Base-by-base conservation (phyloP, 2,888 invertebrate species). In the Coenonympha arcania region DNA sequence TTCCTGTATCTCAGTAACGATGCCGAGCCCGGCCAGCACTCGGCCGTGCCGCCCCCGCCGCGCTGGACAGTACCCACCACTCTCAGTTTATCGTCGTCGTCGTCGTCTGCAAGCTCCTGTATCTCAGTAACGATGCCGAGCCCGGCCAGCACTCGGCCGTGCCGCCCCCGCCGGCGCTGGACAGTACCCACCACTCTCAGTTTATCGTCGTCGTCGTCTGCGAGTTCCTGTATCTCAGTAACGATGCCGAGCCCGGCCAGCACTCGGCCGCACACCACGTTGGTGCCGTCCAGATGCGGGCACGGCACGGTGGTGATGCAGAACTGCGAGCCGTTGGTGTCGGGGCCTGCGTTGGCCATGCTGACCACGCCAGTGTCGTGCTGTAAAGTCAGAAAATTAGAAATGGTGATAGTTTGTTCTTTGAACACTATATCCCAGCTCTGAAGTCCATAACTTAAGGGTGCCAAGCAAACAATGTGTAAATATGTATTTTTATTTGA, bases 291-390 rank as follows among this genome's bases (percentile, higher is more conserved):
- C 37, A 96, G 81, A 69, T 95, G 95, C 0, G 89, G 80, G 64
- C 94, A 93, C 1, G 90, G 89, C 1, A 90, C 91, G 0, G 91
- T 90, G 0, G 94, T 93, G 51, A 98, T 93, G 70, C 97, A 95
- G 83, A 99, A 99, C 80, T 99, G 99, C 0, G 98, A 98, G 58
- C 93, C 94, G 74, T 98, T 98, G 6, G 95, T 93, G 73, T 98
- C 88, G 9, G 90, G 89, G 44, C 91, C 96, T 73, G 87, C 91
- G 79, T 92, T 98, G 63, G 92, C 91, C 93, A 93, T 93, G 63
- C 93, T 93, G 0, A 95, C 82, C 0, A 89, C 87, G 2, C 94
- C 94, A 40, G 85, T 87, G 1, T 83, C 75, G 30, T 90, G 88
- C 87, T 94, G 87, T n/a, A n/a, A n/a, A n/a, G n/a, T n/a, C 61